phyloP scores from a whole-genome alignment of 2,113 vertebrate genomes.

The Menidia beryllina region DNA sequence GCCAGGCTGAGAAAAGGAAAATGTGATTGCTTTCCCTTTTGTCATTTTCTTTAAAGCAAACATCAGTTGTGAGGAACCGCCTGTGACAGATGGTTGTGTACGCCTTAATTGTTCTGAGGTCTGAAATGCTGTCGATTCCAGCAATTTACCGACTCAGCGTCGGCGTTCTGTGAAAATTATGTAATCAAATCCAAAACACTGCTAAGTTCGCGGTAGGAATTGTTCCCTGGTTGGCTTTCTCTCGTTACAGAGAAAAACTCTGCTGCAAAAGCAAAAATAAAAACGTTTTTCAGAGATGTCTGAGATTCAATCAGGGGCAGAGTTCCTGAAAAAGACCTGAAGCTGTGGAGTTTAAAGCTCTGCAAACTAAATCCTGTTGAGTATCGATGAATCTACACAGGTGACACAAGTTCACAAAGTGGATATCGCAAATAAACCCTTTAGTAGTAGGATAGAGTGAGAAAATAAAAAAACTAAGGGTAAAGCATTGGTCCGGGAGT shows the following conservation, averaged over 20 bases:
- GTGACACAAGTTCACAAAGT: neutral
- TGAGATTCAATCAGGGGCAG: neutral
- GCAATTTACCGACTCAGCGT: neutral
- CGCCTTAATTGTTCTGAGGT: constrained; percentile 24
- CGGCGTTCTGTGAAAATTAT: neutral
- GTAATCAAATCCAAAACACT: neutral
- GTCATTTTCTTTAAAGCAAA: constrained; percentile 30
- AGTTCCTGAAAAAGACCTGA: neutral
- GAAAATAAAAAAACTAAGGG: neutral
- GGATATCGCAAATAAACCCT: constrained; percentile 11
- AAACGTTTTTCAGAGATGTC: constrained; percentile 1
- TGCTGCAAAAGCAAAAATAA: neutral
- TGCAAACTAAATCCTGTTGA: constrained; percentile 11
- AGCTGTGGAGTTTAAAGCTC: neutral
- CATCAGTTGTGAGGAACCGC: constrained; percentile 25
- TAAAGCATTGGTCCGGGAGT: neutral
- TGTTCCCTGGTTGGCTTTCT: neutral
- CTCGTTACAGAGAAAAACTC: neutral
- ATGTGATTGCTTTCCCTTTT: constrained; percentile 21
- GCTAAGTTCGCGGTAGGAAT: neutral
- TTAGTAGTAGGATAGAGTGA: neutral
- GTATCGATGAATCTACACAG: constrained; percentile 4
- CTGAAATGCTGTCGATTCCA: neutral
- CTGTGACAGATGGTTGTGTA: constrained; percentile 11
- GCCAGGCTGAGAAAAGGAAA: constrained; percentile 33